Conservation (phyloP, 2,113 vertebrate genomes). For the Patagioenas fasciata region DNA sequence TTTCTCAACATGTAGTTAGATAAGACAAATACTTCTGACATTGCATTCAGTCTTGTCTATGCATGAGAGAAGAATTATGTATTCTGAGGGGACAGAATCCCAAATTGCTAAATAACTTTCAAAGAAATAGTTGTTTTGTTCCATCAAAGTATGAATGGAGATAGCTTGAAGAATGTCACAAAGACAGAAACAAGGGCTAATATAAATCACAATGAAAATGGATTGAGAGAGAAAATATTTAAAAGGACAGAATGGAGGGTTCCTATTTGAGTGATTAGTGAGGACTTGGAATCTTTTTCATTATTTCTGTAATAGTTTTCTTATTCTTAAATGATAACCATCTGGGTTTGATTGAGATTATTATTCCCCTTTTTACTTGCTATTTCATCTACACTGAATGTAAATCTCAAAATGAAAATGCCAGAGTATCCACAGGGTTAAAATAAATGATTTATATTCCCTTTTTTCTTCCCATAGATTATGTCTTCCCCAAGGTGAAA, state of each 20-base stretch:
- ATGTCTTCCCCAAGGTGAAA: background rate
- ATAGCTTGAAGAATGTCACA: background rate
- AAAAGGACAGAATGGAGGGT: background rate
- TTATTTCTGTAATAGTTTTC: background rate
- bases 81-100: background rate
- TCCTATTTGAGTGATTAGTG: background rate
- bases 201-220: background rate
- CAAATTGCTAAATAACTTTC: slow-evolving; percentile 33
- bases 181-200: background rate
- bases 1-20: background rate
- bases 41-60: background rate
- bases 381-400: background rate
- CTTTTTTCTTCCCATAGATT: background rate
- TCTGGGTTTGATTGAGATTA: background rate
- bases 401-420: background rate
- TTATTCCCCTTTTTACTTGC: background rate
- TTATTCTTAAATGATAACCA: background rate
- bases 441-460: background rate
- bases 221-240: background rate
- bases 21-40: background rate
- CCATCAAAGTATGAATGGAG: background rate
- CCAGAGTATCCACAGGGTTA: background rate
- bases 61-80: background rate
- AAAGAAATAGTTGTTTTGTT: slow-evolving; percentile 27
- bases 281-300: background rate